Base-by-base conservation (phyloP, 2,797 vertebrate species). In the Sebastes dallii region DNA sequence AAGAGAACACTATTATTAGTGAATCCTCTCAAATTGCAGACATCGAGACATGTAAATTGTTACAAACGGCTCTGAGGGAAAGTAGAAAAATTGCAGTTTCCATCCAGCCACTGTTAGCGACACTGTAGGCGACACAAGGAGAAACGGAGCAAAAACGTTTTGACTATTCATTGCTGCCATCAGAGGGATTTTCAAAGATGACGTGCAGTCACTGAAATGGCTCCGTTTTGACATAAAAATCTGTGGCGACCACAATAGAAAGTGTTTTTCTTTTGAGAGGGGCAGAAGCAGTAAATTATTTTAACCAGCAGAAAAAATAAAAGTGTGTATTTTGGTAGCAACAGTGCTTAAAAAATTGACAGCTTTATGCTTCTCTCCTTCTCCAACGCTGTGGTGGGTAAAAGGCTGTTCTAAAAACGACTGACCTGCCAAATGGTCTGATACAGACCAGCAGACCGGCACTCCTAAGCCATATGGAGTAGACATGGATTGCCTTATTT, bases 381-480 rank as follows among this genome's bases (percentile, higher is more conserved):
- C 56, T 66, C 65, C 27, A 16, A 8, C 34, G 27, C 66, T 71
- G 56, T 34, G 60, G 46, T 70, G 58, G 78, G 24, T 86, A 62
- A 85, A 56, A 84, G 46, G 66, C 46, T 11, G 65, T 27, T 69
- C 30, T 77, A 55, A 81, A 89, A 78, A 59, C 6, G 58, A 72
- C 42, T 29, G 56, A 80, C 66, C 81, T 84, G 82, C 81, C 78
- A 84, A 76, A 72, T 34, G 64, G 66, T 79, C 54, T 90, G 89
- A 90, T 81, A 83, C 62, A 88, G 74, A 88, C 62, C 86, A 89
- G 79, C 77, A 52, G 58, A 73, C 60, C 81, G 79, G 88, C 72
- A 32, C 75, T 77, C 56, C 54, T 54, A 7, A 82, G 46, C 72
- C 6, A 42, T 27, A 56, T 60, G 32, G 58, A 56, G 60, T 2